Percentiles rank a stretch among this genome's conserved stretches.
phyloP scores from a whole-genome alignment of 2,888 invertebrate genomes.

The Pemphredon lugubris region DNA sequence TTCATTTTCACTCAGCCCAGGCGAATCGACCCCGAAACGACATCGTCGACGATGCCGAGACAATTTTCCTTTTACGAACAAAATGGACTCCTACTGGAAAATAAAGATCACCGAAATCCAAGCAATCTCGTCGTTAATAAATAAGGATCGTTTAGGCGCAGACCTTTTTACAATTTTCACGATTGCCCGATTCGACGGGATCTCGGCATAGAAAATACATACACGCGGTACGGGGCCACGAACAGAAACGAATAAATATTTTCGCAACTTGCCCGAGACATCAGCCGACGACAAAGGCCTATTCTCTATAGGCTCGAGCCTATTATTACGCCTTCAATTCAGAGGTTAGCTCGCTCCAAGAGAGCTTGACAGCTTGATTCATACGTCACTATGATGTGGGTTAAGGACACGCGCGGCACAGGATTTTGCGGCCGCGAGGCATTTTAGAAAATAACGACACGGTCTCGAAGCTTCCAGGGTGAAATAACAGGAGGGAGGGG shows the following conservation, averaged over 20 bases:
- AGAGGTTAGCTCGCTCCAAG: constrained; percentile 20
- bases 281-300: background rate
- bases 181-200: background rate
- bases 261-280: too few relatives aligned
- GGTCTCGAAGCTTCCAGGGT: constrained; percentile 7
- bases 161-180: background rate
- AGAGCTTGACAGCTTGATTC: constrained; percentile 34
- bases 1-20: constrained; percentile 18
- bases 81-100: too few relatives aligned
- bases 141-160: background rate
- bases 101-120: too few relatives aligned
- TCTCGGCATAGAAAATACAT: too few relatives aligned
- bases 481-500: background rate
- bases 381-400: constrained; percentile 50
- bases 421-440: constrained; percentile 36
- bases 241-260: background rate
- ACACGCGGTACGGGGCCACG: too few relatives aligned
- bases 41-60: background rate
- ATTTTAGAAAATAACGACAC: constrained; percentile 51
- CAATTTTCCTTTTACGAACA: too few relatives aligned
- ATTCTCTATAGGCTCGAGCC: constrained; percentile 2
- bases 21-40: constrained; percentile 15
- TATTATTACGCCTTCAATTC: constrained; percentile 42
- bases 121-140: background rate
- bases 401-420: constrained; percentile 49